Evolutionary conservation across 2,888 invertebrate species (phyloP).

Genomic region (Lysandra bellargus): DNA sequence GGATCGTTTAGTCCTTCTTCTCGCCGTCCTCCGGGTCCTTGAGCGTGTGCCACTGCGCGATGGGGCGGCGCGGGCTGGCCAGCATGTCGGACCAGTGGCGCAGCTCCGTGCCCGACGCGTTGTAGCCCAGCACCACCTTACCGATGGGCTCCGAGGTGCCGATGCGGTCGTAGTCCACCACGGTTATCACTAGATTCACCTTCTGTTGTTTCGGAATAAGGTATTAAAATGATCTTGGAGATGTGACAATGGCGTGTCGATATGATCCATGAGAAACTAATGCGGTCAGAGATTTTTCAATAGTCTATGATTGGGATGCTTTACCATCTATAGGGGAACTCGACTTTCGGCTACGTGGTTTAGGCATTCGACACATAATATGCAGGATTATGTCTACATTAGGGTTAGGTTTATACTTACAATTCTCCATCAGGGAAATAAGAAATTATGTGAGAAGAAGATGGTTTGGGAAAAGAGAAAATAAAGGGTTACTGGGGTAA

Average conservation of each 20-base stretch:
- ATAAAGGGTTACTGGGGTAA: constrained; percentile 26
- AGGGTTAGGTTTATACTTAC: background rate
- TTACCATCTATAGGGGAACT: background rate
- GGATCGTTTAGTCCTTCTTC: constrained; percentile 85
- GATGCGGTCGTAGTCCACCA: constrained; percentile 99
- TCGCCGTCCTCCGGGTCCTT: constrained; percentile 98
- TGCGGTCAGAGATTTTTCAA: background rate
- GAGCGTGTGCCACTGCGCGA: constrained; percentile 99
- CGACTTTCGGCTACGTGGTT: constrained; percentile 13
- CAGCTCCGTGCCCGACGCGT: constrained; percentile 98
- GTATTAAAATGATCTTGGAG: constrained; percentile 12
- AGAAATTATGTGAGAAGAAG: background rate
- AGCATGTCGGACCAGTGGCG: constrained; percentile 99
- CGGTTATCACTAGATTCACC: constrained; percentile 99
- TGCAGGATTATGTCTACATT: constrained; percentile 9
- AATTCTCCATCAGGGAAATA: background rate
- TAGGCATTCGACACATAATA: constrained; percentile 5
- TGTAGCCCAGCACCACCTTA: constrained; percentile 97
- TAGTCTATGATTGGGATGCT: background rate
- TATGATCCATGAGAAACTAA: background rate
- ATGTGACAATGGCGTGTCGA: background rate
- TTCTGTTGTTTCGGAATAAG: constrained; percentile 83
- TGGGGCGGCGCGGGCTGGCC: constrained; percentile 98
- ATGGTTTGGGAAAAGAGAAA: background rate
- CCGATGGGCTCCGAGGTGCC: constrained; percentile 99